Evolutionary conservation across 2,888 invertebrate species (phyloP), one percentile per base, ranked within the genome.

Genomic region (Platycnemis pennipes): DNA sequence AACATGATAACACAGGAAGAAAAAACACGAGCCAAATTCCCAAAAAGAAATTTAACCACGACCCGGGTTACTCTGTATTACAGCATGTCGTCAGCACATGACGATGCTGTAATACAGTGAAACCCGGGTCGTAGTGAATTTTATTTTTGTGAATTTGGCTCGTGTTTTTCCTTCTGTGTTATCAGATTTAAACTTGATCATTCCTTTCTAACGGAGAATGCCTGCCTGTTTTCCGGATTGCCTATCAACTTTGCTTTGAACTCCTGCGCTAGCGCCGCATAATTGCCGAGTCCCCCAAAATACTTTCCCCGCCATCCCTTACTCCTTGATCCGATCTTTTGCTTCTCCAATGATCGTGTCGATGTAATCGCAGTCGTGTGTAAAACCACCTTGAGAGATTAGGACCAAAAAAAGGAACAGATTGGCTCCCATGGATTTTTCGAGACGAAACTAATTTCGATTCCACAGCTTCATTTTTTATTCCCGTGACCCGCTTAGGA

Each of bases 391-490:
- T 63, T n/a, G 1, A 26, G 26, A 63, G n/a, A 63, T 26, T 22
- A n/a, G n/a, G 63, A 7, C 63, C 63, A n/a, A 63, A 63, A 63
- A 63, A n/a, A 63, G 26, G 63, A 63, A n/a, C 63, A 63, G n/a
- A 63, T 63, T 63, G n/a, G 63, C 26, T 26, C 63, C 26, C 26
- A 26, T 26, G 8, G 63, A 63, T 63, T 63, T 63, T 63, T 16
- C 63, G 63, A n/a, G 63, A 63, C 63, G 63, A 63, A 63, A 19
- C 63, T 63, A 63, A 63, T 63, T 63, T n/a, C 63, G 53, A 53
- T 53, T 53, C n/a, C n/a, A 22, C 22, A 63, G 26, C n/a, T 63
- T 63, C 1, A 16, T 63, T 49, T 63, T 26, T 26, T 63, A 63
- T 63, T 63, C 19, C 63, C 22, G 8, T 63, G 63, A 26, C 63